Evolutionary conservation across 2,797 vertebrate species (phyloP).

Genomic region (Sebastes iracundus): DNA sequence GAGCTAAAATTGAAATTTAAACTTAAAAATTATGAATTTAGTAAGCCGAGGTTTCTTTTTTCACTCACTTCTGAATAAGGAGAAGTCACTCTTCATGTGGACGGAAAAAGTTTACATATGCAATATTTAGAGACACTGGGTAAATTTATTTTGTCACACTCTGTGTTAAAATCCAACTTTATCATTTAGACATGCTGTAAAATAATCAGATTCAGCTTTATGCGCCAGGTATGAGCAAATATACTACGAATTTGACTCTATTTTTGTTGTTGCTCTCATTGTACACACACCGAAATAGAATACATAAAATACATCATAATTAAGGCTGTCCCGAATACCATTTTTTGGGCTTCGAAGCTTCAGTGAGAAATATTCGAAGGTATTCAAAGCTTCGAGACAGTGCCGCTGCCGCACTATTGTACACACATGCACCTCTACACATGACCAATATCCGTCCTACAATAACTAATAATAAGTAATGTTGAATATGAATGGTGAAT

Average conservation of each 20-base stretch:
- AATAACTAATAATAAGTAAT: too few relatives aligned
- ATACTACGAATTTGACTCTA: background rate
- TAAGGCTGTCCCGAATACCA: too few relatives aligned
- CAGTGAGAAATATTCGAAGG: too few relatives aligned
- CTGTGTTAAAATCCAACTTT: background rate
- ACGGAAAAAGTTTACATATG: accelerated
- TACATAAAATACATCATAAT: background rate
- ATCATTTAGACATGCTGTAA: background rate
- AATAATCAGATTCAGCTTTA: background rate
- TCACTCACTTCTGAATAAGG: background rate
- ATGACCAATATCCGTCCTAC: too few relatives aligned
- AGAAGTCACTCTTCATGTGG: background rate
- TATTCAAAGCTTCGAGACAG: too few relatives aligned
- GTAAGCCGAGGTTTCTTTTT: background rate
- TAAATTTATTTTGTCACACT: background rate
- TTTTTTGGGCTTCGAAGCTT: too few relatives aligned
- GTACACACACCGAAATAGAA: background rate
- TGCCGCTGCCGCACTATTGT: too few relatives aligned
- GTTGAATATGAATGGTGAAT: too few relatives aligned
- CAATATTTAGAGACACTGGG: background rate
- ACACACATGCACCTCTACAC: too few relatives aligned
- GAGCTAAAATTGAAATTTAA: background rate
- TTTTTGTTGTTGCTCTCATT: background rate
- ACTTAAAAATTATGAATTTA: background rate
- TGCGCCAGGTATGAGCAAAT: accelerated